Evolutionary conservation across 1,140 invertebrate genomes (phyloP), one percentile per base, ranked within the genome.

Genomic region (Meloidogyne hapla): DNA sequence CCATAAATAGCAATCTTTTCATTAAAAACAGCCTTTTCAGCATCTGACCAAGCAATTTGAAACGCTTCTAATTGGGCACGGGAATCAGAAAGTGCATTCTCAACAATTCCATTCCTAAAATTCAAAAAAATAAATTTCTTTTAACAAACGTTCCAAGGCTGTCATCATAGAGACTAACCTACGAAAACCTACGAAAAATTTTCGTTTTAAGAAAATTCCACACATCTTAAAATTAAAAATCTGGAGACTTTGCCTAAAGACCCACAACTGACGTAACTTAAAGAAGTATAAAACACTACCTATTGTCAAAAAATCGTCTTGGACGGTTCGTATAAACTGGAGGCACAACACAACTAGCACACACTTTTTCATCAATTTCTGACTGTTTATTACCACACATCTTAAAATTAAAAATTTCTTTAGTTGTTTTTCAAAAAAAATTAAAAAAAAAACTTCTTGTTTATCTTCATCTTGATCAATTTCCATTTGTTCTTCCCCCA

Each of bases 1-100:
- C 78, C 78, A 63, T 79, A 79, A 21, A 66, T 25, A 56, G 63
- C 73, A 2, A 79, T 76, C 23, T 80, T 79, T 64, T 79, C 63
- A 61, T 48, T 45, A 38, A 79, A 79, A 18, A 79, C 67, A 18
- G 33, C 62, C 62, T 79, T 79, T 61, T 79, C 78, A 18, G 45
- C 23, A 21, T 79, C 78, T 0, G 78, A 40, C 78, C 78, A 79
- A 28, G 45, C 40, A 45, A 61, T 45, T 63, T 64, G 69, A 33
- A 79, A 79, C 2, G 56, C 28, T 26, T 79, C 77, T n/a, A 79
- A 48, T 28, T 66, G 77, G 45, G 63, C 40, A 62, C 77, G 42
- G 38, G 75, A 25, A 18, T 78, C 77, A 8, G 68, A 21, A 33
- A 78, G 45, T 18, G 77, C 64, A 78, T 78, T 79, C 13, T 78